phyloP scores from a whole-genome alignment of 2,888 invertebrate genomes.

The Apotomis turbidana region DNA sequence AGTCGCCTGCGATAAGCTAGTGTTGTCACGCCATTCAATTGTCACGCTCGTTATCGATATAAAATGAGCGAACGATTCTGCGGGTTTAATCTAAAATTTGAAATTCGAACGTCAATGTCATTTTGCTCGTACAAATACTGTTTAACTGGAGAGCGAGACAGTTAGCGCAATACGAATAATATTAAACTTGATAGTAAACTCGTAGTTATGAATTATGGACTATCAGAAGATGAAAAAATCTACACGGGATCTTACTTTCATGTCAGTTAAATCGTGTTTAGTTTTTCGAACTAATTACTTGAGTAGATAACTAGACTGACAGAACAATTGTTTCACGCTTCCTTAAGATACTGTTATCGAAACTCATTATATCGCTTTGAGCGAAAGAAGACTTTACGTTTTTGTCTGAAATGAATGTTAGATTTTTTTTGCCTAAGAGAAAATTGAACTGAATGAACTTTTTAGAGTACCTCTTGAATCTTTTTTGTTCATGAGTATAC shows the following conservation, averaged over 20 bases:
- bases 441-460: neutral
- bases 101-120: no score
- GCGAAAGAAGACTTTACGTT: neutral
- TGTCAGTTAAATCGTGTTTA: neutral
- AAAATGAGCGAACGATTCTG: conserved; percentile 20
- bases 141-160: no score
- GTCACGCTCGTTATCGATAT: conserved; percentile 35
- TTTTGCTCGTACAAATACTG: no score
- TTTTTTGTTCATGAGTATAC: no score
- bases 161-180: no score
- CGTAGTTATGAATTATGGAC: no score
- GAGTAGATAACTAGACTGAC: neutral
- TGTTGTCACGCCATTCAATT: conserved; percentile 38
- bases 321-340: no score
- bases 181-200: no score
- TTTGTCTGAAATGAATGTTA: neutral
- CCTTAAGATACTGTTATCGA: no score
- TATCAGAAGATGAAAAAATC: neutral
- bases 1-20: conserved; percentile 35
- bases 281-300: neutral
- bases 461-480: no score
- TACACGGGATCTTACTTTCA: neutral
- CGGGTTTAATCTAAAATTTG: neutral
- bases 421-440: neutral
- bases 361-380: neutral